Evolutionary conservation across 1,140 invertebrate species (phyloP).

Genomic region (Polyergus mexicanus): DNA sequence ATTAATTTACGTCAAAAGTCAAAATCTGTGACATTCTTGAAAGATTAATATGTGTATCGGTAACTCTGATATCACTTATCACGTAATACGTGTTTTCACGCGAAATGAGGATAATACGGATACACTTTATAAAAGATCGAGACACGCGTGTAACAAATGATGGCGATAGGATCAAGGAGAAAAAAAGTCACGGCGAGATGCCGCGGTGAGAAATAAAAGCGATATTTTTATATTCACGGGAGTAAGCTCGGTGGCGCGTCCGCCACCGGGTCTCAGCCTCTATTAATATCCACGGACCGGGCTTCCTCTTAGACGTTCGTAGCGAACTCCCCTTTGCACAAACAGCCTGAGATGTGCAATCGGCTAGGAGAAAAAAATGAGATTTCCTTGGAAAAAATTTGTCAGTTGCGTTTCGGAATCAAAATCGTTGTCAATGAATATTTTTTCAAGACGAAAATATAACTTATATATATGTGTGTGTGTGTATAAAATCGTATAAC

Average conservation of each 20-base stretch:
- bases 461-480: no score
- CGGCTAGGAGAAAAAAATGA: neutral
- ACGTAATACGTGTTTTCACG: neutral
- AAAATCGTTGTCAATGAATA: neutral
- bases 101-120: slow-evolving; percentile 32
- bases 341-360: slow-evolving; percentile 5
- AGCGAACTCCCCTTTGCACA: slow-evolving; percentile 42
- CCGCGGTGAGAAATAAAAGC: slow-evolving; percentile 79
- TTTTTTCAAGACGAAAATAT: neutral
- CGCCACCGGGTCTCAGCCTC: slow-evolving; percentile 82
- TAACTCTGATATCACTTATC: neutral
- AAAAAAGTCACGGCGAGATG: slow-evolving; percentile 56
- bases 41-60: neutral
- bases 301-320: slow-evolving; percentile 74
- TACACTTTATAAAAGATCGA: slow-evolving; percentile 26
- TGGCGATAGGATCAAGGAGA: neutral
- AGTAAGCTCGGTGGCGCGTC: slow-evolving; percentile 79
- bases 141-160: slow-evolving; percentile 14
- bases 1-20: neutral
- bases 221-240: slow-evolving; percentile 84
- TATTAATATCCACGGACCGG: slow-evolving; percentile 85
- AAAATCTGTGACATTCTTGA: neutral
- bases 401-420: neutral
- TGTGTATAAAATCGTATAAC: neutral
- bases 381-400: neutral